A percentile compares a stretch with the other conserved stretches of the same genome.
Evolutionary conservation across 2,888 invertebrate species (phyloP).

Genomic region (Galeruca laticollis): DNA sequence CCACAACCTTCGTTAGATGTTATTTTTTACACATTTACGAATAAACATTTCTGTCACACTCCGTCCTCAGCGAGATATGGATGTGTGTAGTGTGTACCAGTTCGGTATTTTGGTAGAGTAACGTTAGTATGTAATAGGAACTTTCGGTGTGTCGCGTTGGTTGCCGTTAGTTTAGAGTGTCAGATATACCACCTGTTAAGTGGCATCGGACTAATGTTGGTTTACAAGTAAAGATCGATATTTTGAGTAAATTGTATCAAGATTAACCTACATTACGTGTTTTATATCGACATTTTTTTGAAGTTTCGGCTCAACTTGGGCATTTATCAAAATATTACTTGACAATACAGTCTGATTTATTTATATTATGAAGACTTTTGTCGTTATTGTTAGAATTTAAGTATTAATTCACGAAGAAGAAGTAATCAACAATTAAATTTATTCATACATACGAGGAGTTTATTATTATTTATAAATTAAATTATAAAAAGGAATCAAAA

Average conservation of each 20-base stretch:
- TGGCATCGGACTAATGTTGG: background rate
- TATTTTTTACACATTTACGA: slow-evolving; percentile 5
- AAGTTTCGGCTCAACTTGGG: too few relatives aligned
- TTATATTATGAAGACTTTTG: too few relatives aligned
- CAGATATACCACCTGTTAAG: background rate
- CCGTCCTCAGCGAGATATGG: background rate
- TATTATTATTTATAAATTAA: too few relatives aligned
- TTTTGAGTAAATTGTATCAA: background rate
- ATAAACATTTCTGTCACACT: slow-evolving; percentile 5
- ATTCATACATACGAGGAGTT: too few relatives aligned
- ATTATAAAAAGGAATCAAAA: too few relatives aligned
- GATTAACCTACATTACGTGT: background rate
- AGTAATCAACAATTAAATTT: too few relatives aligned
- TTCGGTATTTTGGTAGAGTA: background rate
- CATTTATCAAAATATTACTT: too few relatives aligned
- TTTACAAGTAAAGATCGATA: background rate
- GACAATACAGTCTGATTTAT: too few relatives aligned
- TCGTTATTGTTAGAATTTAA: too few relatives aligned
- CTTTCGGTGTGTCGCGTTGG: background rate
- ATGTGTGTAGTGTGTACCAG: background rate
- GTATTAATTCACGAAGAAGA: too few relatives aligned
- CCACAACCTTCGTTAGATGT: slow-evolving; percentile 42
- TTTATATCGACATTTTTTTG: background rate
- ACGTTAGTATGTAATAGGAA: background rate
- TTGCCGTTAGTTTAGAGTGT: background rate